Base-by-base conservation (phyloP, 2,888 invertebrate species). In the Laspeyria flexula region DNA sequence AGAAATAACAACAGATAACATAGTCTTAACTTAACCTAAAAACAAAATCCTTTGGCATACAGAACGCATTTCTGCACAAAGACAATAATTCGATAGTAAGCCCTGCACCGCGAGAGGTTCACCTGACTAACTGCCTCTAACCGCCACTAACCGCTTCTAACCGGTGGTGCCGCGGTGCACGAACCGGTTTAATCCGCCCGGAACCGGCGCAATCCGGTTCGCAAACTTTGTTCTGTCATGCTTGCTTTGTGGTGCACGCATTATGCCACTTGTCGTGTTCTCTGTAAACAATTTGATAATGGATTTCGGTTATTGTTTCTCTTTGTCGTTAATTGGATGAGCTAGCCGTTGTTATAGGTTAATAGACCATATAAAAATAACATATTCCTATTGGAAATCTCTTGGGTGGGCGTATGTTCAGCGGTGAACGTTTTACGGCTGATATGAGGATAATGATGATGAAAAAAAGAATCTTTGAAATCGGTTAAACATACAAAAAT, bases 191-290 rank as follows among this genome's bases (percentile, higher is more conserved):
- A 82, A 85, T 83, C 80, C 81, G 69, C 60, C 71, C 71, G 69
- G 71, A 77, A 78, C 83, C 83, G 77, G 79, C 65, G 75, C 81
- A 81, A 86, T 83, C 85, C 85, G 81, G 82, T 81, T 81, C 78
- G 77, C 83, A 83, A 88, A 88, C 79, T 88, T 88, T 85, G 83
- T 79, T 74, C 81, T 79, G 80, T 81, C 81, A 79, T 76, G 85
- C 77, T 83, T 83, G 84, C 84, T 84, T 82, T 86, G 86, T 79
- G 86, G 86, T 79, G 77, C 75, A 73, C 79, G 81, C 77, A 78
- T 77, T 79, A 75, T 74, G 75, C 83, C 81, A 75, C 80, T 79
- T 66, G 75, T 76, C 71, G 62, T 65, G 68, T 67, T 69, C 57
- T 69, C 57, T 67, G 68, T 73, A 76, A 79, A 77, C 73, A 78